Base-by-base conservation (phyloP, 2,888 invertebrate genomes). In the Epiblema foenella region DNA sequence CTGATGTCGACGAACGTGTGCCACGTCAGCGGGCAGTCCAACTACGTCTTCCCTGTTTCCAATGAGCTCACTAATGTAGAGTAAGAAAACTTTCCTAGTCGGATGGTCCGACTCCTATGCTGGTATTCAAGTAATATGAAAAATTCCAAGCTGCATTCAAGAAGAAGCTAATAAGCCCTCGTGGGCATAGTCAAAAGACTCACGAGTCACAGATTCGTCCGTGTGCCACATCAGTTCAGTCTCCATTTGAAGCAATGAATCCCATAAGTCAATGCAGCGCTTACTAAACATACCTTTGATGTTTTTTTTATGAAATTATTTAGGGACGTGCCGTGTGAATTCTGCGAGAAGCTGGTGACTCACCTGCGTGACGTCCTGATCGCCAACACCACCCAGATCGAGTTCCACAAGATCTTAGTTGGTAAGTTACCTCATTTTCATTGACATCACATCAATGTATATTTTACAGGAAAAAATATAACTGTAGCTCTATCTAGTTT, bases 381-480 rank as follows among this genome's bases (percentile, higher is more conserved):
- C 37, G 96, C 98, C 18, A 98, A 98, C 84, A 97, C 98, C 0
- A 98, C 98, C 0, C 96, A 97, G 86, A 79, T 90, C 0, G 97
- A 98, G 89, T 98, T 98, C 89, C 95, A 96, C 85, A 93, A 94
- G 81, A 96, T 98, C 0, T 84, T 97, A 15, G 93, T 95, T 82
- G 97, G 93, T 94, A 80, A 11, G 65, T 17, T 15, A 20, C 17
- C 39, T 20, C 20, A 42, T 20, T 20, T 15, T 3, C 8, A 24
- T 5, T 56, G 24, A 24, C 24, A 24, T n/a, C n/a, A n/a, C n/a
- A n/a, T n/a, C n/a, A 24, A 24, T 24, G 2, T 24, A 24, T 24
- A 24, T n/a, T n/a, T n/a, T n/a, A n/a, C n/a, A n/a, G n/a, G n/a
- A n/a, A n/a, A n/a, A n/a, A n/a, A n/a, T n/a, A n/a, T n/a, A n/a